Base-by-base conservation (phyloP, 1,140 invertebrate genomes). In the Drosophila baimaii region DNA sequence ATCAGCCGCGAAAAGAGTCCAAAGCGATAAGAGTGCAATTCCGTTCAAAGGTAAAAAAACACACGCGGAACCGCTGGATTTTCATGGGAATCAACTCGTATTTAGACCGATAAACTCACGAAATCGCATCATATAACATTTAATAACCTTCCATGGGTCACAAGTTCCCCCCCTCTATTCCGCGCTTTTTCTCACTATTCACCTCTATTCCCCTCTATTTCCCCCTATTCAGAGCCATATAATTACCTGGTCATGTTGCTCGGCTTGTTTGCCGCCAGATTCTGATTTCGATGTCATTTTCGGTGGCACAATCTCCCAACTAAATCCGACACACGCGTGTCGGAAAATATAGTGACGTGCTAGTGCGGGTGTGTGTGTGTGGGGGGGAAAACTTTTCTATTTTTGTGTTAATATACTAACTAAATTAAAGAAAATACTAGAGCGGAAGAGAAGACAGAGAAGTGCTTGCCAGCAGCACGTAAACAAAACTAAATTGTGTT, bases 181-280 rank as follows among this genome's bases (percentile, higher is more conserved):
- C n/a, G n/a, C n/a, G n/a, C n/a, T n/a, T n/a, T n/a, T n/a, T n/a
- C n/a, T n/a, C n/a, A n/a, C n/a, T n/a, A n/a, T n/a, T n/a, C n/a
- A n/a, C n/a, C n/a, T n/a, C n/a, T n/a, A n/a, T n/a, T n/a, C n/a
- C n/a, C n/a, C n/a, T n/a, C n/a, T n/a, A n/a, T n/a, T 4, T 19
- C 15, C 9, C 12, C 57, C 31, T 17, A n/a, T 35, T 39, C 29
- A 5, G 39, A 15, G 35, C 2, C 31, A 31, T 55, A 57, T 75
- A 83, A 70, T 83, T 80, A 83, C 81, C 81, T 64, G 62, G 56
- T 77, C 77, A 66, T 79, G 71, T 37, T 63, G 49, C 31, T 76
- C 83, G 43, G 41, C 66, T 56, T 52, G 57, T 15, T 56, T 58
- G 37, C 33, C 21, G n/a, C 46, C 57, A n/a, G 51, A 35, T 54